Conservation (phyloP, 2,888 invertebrate genomes). For the Drosophila silvestris region DNA sequence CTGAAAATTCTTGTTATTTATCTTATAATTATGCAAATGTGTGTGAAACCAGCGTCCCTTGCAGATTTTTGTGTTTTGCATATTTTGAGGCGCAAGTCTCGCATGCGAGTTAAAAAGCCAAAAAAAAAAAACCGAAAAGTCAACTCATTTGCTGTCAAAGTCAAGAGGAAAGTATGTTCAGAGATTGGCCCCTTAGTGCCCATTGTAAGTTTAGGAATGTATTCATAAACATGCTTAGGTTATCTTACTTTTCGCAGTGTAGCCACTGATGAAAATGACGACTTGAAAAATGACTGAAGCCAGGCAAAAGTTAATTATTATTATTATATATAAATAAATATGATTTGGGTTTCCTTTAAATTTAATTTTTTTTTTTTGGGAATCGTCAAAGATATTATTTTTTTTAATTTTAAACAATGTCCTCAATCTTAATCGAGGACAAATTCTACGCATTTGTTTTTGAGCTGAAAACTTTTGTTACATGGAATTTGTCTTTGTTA, state of each 20-base stretch:
- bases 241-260: not conserved
- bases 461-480: not conserved
- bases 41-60: constrained; percentile 14
- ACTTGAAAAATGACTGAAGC: not conserved
- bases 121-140: constrained; percentile 25
- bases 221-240: not conserved
- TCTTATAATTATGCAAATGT: constrained; percentile 79
- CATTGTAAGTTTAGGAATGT: not conserved
- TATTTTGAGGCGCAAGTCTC: constrained; percentile 38
- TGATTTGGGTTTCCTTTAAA: not conserved
- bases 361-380: not conserved
- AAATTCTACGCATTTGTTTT: constrained; percentile 12
- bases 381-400: not conserved
- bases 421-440: not conserved
- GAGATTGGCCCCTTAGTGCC: not conserved
- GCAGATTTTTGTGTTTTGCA: constrained; percentile 40
- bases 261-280: not conserved
- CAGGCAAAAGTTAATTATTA: not conserved
- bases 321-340: not conserved
- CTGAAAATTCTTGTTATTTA: constrained; percentile 76
- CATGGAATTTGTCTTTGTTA: not conserved
- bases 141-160: constrained; percentile 40
- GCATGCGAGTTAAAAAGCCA: constrained; percentile 26
- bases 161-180: not conserved
- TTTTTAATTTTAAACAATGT: not conserved